Conservation (phyloP, 37 sponge, comb jelly and placozoan genomes). For the Diacarnus erythraeanus region DNA sequence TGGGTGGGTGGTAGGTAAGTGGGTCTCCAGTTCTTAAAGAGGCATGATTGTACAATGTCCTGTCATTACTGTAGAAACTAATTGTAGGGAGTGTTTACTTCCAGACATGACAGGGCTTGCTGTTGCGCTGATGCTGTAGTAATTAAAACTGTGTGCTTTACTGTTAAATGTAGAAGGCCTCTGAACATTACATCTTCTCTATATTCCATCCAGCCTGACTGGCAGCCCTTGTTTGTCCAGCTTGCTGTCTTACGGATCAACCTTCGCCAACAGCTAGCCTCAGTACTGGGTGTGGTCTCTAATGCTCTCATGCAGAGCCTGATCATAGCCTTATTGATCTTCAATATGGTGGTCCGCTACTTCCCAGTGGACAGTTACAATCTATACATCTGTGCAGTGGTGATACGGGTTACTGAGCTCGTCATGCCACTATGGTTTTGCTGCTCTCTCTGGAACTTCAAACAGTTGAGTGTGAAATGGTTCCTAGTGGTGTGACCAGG, state of each 20-base stretch:
- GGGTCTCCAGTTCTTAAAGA: too few relatives aligned
- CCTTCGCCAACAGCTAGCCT: conserved; percentile 43
- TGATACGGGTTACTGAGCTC: conserved; percentile 59
- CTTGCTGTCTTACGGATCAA: conserved; percentile 45
- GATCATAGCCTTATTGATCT: conserved; percentile 52
- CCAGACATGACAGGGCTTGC: too few relatives aligned
- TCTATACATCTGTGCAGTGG: conserved; percentile 36
- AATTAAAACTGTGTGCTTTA: not conserved
- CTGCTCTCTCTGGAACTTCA: conserved; percentile 78
- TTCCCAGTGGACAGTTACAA: conserved; percentile 36
- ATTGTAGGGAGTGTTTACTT: too few relatives aligned
- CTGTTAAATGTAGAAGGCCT: not conserved
- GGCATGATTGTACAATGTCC: too few relatives aligned
- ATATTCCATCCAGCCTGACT: conserved; percentile 50
- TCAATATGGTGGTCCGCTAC: conserved; percentile 53
- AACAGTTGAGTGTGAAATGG: too few relatives aligned
- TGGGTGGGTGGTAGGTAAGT: not conserved
- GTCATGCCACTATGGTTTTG: conserved; percentile 73
- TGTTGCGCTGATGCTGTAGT: not conserved
- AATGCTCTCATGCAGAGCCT: conserved; percentile 69
- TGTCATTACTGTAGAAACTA: too few relatives aligned
- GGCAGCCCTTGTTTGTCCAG: conserved; percentile 53
- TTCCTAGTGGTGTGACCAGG: too few relatives aligned
- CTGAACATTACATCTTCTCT: not conserved
- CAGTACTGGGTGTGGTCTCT: conserved; percentile 37